Percentiles rank a stretch among this genome's conserved stretches.
phyloP scores from a whole-genome alignment of 2,797 vertebrate genomes.

The Novumbra hubbsi region DNA sequence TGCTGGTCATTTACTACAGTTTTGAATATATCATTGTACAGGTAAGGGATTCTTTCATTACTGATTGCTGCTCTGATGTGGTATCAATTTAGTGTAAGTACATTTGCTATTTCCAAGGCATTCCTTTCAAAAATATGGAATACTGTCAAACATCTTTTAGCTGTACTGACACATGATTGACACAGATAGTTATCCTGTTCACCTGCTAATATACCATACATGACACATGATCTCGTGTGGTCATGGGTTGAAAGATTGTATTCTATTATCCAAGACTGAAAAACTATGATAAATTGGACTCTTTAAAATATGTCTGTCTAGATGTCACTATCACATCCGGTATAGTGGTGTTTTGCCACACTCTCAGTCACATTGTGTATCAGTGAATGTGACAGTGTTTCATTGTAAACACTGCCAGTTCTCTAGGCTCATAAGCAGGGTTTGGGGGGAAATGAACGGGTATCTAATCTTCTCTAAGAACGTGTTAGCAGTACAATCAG shows the following conservation, averaged over 20 bases:
- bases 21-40: neutral
- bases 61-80: conserved; percentile 46
- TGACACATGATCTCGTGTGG: conserved; percentile 70
- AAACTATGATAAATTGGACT: conserved; percentile 65
- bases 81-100: conserved; percentile 33
- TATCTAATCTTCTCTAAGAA: conserved; percentile 46
- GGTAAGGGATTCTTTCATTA: conserved; percentile 32
- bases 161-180: conserved; percentile 61
- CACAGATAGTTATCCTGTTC: conserved; percentile 63
- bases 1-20: neutral
- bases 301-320: conserved; percentile 46
- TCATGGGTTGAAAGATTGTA: conserved; percentile 67
- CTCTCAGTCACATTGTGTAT: conserved; percentile 58
- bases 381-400: conserved; percentile 52
- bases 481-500: conserved; percentile 44
- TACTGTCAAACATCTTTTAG: conserved; percentile 58
- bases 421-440: conserved; percentile 47
- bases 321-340: conserved; percentile 55
- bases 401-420: conserved; percentile 57
- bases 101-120: conserved; percentile 44
- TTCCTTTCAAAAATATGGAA: conserved; percentile 49
- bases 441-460: conserved; percentile 42
- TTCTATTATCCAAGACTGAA: conserved; percentile 68
- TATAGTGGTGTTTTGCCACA: conserved; percentile 56
- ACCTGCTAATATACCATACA: conserved; percentile 54